Evolutionary conservation across 2,113 vertebrate species (phyloP).

Genomic region (Psittacula cyanocephala): DNA sequence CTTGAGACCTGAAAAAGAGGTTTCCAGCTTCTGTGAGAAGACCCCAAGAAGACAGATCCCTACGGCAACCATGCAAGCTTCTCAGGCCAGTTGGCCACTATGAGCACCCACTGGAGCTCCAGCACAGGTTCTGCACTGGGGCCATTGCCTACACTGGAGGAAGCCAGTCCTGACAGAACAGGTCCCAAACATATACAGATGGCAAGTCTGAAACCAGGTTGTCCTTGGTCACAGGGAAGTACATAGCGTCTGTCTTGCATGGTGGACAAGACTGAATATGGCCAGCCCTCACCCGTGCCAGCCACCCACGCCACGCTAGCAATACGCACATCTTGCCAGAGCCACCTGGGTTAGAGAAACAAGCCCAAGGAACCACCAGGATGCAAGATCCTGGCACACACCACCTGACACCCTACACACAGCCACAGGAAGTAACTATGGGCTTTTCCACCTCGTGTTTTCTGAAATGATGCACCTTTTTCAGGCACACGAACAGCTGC

Average conservation of each 20-base stretch:
- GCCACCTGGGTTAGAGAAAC: accelerated
- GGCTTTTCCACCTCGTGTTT: accelerated
- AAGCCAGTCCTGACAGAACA: accelerated
- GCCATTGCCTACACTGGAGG: accelerated
- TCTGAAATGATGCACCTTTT: accelerated
- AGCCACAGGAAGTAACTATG: accelerated
- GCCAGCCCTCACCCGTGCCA: accelerated
- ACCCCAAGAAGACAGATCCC: accelerated
- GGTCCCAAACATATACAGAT: accelerated
- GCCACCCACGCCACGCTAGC: accelerated
- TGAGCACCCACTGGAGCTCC: accelerated
- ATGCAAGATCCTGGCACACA: accelerated
- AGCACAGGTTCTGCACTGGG: accelerated
- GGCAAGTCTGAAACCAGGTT: accelerated
- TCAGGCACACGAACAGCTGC: not conserved
- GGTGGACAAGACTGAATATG: accelerated
- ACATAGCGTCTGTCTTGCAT: accelerated
- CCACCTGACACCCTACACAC: accelerated
- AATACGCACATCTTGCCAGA: accelerated
- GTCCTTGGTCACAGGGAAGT: not conserved
- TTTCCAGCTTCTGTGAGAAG: not conserved
- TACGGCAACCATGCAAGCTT: accelerated
- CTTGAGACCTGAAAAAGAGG: conserved; percentile 81
- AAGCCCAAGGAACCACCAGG: accelerated
- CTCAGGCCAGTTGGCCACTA: accelerated